Conservation (phyloP, 2,888 invertebrate genomes). For the Drosophila neotestacea region DNA sequence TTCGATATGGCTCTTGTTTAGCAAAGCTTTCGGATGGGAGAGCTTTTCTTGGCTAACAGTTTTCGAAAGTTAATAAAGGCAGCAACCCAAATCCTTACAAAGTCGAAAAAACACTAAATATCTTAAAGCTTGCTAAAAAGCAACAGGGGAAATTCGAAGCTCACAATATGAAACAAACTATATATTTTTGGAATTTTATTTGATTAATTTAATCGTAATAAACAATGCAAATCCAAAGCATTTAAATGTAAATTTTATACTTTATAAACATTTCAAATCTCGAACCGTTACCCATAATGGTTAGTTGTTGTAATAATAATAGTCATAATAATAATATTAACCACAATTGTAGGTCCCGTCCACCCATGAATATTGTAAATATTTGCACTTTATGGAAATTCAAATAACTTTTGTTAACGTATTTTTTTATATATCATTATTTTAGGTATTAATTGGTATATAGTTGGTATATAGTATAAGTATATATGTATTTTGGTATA, state of each 20-base stretch:
- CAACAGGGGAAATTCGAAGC: not conserved
- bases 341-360: slow-evolving; percentile 28
- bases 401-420: slow-evolving; percentile 56
- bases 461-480: slow-evolving; percentile 31
- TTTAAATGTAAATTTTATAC: slow-evolving; percentile 67
- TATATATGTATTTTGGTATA: slow-evolving; percentile 45
- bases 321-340: slow-evolving; percentile 20
- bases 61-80: not conserved
- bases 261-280: slow-evolving; percentile 45
- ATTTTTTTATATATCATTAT: slow-evolving; percentile 37
- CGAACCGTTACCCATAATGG: slow-evolving; percentile 32
- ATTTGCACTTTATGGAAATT: slow-evolving; percentile 59
- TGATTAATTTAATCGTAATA: slow-evolving; percentile 61
- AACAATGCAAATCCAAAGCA: slow-evolving; percentile 78
- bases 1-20: not conserved
- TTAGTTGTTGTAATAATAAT: slow-evolving; percentile 17
- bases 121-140: not conserved
- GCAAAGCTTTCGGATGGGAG: not conserved
- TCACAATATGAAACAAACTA: not conserved
- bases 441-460: slow-evolving; percentile 18
- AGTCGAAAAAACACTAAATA: not conserved
- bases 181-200: slow-evolving; percentile 34
- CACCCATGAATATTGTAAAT: slow-evolving; percentile 54
- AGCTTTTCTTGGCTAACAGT: not conserved
- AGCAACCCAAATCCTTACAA: not conserved